Evolutionary conservation across 2,797 vertebrate species (phyloP).

Genomic region (Syngnathus rostellatus): DNA sequence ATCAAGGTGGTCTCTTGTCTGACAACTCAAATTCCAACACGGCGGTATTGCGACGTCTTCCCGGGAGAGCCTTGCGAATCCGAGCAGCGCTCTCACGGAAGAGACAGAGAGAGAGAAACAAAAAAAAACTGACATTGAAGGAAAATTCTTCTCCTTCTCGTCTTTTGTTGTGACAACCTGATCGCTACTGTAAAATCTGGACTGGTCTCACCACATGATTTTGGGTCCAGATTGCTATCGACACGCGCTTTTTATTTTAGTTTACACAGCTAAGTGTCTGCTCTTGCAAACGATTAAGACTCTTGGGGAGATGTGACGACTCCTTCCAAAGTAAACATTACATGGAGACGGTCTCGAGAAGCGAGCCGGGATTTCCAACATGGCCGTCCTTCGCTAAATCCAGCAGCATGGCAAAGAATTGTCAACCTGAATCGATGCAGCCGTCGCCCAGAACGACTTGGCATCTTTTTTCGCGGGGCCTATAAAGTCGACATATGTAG

Average conservation of each 20-base stretch:
- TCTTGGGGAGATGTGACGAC: not conserved
- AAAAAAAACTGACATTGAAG: too few relatives aligned
- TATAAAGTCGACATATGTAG: slow-evolving; percentile 11
- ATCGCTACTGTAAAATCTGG: not conserved
- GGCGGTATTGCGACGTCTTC: too few relatives aligned
- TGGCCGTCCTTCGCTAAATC: not conserved
- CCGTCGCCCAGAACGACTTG: slow-evolving; percentile 13
- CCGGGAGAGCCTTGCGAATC: too few relatives aligned
- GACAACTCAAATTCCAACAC: too few relatives aligned
- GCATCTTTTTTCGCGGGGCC: not conserved
- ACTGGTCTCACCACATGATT: not conserved
- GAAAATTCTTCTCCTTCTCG: too few relatives aligned
- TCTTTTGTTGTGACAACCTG: too few relatives aligned
- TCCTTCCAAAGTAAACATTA: slow-evolving; percentile 5
- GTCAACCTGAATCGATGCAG: slow-evolving; percentile 15
- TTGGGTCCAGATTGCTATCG: not conserved
- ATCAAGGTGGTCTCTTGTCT: too few relatives aligned
- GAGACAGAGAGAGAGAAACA: too few relatives aligned
- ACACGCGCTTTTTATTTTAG: too few relatives aligned
- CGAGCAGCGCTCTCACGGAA: too few relatives aligned
- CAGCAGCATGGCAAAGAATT: too few relatives aligned
- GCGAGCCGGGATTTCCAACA: not conserved
- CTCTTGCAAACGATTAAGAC: not conserved
- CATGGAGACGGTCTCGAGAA: not conserved
- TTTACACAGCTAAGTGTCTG: not conserved